These are phyloP conservation scores for Albula goreensis DNA, from an alignment of 2,113 vertebrate species.

Conservation along the genomic window DNA sequence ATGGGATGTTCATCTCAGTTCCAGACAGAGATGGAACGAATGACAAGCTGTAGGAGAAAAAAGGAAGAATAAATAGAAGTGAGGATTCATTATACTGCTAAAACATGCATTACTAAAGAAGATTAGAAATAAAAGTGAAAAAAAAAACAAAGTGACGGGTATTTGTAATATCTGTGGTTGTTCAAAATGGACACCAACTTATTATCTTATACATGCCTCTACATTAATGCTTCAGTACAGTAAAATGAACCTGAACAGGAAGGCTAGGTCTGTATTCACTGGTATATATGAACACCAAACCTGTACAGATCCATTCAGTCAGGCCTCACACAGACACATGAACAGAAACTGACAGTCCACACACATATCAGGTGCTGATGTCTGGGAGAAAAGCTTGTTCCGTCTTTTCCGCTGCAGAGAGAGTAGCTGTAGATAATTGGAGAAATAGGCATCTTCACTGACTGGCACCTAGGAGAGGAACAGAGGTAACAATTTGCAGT, in stretches of 20 bases:
- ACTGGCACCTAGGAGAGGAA: conserved; percentile 55
- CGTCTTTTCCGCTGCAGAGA: conserved; percentile 59
- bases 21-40: conserved; percentile 52
- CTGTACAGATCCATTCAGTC: not conserved
- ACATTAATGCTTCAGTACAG: too few relatives aligned
- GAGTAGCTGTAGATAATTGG: conserved; percentile 68
- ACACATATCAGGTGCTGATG: conserved; percentile 52
- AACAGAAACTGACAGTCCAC: conserved; percentile 23
- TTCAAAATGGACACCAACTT: not conserved
- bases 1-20: conserved; percentile 64
- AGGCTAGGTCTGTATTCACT: not conserved
- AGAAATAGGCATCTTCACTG: conserved; percentile 61
- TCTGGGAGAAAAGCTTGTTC: conserved; percentile 48
- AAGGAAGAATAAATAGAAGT: conserved; percentile 12
- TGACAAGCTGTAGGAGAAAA: conserved; percentile 52
- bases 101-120: not conserved
- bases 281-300: not conserved
- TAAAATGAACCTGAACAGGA: too few relatives aligned
- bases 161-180: not conserved
- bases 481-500: not conserved
- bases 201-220: too few relatives aligned
- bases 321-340: not conserved
- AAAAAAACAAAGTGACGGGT: not conserved
- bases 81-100: not conserved
- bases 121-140: not conserved